Conservation (phyloP, 1,140 invertebrate species). For the Trachymyrmex septentrionalis region DNA sequence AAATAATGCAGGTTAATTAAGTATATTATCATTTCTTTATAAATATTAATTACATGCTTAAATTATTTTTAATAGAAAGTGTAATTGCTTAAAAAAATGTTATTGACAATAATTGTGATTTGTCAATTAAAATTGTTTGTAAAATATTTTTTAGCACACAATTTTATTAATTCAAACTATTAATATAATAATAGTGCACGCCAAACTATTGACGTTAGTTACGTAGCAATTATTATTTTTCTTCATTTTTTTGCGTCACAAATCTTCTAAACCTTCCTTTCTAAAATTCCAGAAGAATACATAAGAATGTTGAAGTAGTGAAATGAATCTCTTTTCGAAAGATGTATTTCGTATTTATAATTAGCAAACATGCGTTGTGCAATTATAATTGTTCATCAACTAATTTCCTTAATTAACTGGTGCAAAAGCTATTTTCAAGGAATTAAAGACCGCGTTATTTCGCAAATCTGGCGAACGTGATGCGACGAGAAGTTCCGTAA, state of each 20-base stretch:
- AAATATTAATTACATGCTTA: neutral
- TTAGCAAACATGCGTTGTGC: slow-evolving; percentile 73
- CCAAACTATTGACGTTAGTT: neutral
- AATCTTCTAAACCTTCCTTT: neutral
- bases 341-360: slow-evolving; percentile 65
- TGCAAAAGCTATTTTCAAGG: slow-evolving; percentile 66
- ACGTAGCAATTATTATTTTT: neutral
- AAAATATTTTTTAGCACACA: neutral
- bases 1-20: neutral
- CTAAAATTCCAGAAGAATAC: neutral
- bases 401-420: slow-evolving; percentile 73
- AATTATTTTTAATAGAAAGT: neutral
- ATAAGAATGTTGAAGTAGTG: neutral
- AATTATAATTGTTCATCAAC: slow-evolving; percentile 77
- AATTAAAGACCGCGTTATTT: slow-evolving; percentile 31
- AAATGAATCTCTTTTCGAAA: slow-evolving; percentile 61
- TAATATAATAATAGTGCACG: neutral
- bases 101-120: neutral
- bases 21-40: neutral
- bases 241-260: neutral
- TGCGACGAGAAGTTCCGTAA: neutral
- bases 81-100: neutral
- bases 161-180: slow-evolving; percentile 5
- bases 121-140: neutral
- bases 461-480: slow-evolving; percentile 30